Evolutionary conservation across 2,797 vertebrate genomes (phyloP), one percentile per base, ranked within the genome.

Genomic region (Syncerus caffer): DNA sequence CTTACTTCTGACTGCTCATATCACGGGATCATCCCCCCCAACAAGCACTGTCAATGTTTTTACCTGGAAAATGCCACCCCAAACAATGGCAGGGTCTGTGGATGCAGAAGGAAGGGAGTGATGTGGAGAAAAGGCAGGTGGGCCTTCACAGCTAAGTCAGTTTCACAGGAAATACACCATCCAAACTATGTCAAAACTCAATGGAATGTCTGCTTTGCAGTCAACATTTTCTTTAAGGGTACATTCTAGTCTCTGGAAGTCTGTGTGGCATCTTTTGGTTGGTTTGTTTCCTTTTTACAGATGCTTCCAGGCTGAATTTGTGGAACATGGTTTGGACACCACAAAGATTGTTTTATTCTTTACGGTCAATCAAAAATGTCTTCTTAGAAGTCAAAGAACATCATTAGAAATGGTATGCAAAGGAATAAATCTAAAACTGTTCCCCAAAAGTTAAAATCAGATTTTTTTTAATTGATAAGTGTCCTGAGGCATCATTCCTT

Each of bases 311-410:
- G 60, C 64, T 83, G 51, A 93, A 85, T 83, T 67, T 94, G 79
- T 47, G 51, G 84, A 88, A 34, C 47, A 42, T 47, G 74, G 51
- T 64, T 88, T 92, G 78, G 55, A 85, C 55, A 87, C 87, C 51
- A 60, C 51, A 85, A 47, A 85, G 71, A 93, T 31, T 82, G 92
- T 91, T 96, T 89, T 64, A 71, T 78, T 97, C 84, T 97, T 96
- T 93, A 78, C 6, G 38, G 62, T 86, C 87, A 82, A 89, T 91
- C 55, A 87, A 95, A 92, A 78, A 50, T 60, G 21, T 95, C 92
- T 71, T 71, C 45, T 96, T 83, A 93, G 78, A 93, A 83, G 90
- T 96, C 92, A 96, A 89, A 88, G 45, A 71, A 85, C 84, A 89
- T 71, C 47, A 85, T 93, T 96, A 96, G 86, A 94, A 96, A 89